Base-by-base conservation (phyloP, 2,113 vertebrate species). In the Nerophis ophidion region DNA sequence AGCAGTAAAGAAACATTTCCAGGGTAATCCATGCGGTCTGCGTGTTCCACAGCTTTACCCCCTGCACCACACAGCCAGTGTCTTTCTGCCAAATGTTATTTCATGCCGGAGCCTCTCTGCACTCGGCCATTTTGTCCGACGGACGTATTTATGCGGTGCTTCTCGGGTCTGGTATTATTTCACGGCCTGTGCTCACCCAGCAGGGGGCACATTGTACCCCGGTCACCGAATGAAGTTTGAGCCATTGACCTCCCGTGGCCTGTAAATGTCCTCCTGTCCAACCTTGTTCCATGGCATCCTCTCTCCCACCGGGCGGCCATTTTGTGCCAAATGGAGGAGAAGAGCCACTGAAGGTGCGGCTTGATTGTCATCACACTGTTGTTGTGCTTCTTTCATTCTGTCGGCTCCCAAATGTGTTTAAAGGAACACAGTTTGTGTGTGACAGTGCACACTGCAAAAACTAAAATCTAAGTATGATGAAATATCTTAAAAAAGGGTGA, bases 1-100 rank as follows among this genome's bases (percentile, higher is more conserved):
- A 48, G 15, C 53, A 54, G 16, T 58, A 48, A 60, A 57, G 40
- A 53, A 8, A 26, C 3, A 36, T 7, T 16, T 34, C 17, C 19
- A 36, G 11, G 15, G 14, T 65, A 44, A 65, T 71, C 61, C 26
- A 45, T 61, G 4, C 57, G 60, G 38, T 34, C 59, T n/a, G 52
- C 16, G 54, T 52, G 48, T 50, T 17, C 7, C 48, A 63, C 34
- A 57, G 14, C 71, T 61, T 65, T 69, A 73, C 66, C 73, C 68
- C 57, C 60, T 45, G 38, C 68, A 35, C 57, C 49, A 52, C 13
- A 13, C 46, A 56, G 40, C 70, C 76, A 70, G 58, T 75, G 66
- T 84, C 40, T 80, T 45, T 48, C 73, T 81, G 84, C 70, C 81
- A 81, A 66, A 74, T 76, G 55, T 56, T 38, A 70, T 80, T 80